Evolutionary conservation across 1,140 invertebrate genomes (phyloP).

Genomic region (Drosophila arawakana): DNA sequence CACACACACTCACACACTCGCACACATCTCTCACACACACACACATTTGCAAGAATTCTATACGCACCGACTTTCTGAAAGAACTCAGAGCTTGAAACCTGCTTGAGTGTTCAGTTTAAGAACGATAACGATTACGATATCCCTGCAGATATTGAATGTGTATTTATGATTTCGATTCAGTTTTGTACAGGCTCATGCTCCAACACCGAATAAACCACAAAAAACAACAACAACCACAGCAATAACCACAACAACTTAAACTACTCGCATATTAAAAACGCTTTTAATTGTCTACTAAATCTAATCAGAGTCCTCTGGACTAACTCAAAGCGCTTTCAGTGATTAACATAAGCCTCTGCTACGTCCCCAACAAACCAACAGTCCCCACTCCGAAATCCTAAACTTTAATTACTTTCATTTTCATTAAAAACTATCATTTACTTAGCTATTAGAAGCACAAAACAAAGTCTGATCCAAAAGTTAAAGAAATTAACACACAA

Average conservation of each 20-base stretch:
- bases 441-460: slow-evolving; percentile 57
- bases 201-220: slow-evolving; percentile 76
- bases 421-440: slow-evolving; percentile 59
- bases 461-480: slow-evolving; percentile 50
- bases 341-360: slow-evolving; percentile 42
- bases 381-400: slow-evolving; percentile 18
- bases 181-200: slow-evolving; percentile 72
- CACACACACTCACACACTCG: slow-evolving; percentile 41
- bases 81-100: slow-evolving; percentile 57
- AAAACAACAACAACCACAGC: slow-evolving; percentile 46
- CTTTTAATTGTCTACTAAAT: slow-evolving; percentile 71
- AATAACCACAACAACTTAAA: slow-evolving; percentile 41
- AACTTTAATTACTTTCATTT: slow-evolving; percentile 71
- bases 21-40: slow-evolving; percentile 35
- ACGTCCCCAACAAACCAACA: slow-evolving; percentile 38
- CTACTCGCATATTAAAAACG: slow-evolving; percentile 49
- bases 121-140: not conserved
- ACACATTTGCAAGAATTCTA: slow-evolving; percentile 19
- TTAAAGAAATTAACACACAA: slow-evolving; percentile 7
- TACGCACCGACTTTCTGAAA: slow-evolving; percentile 14
- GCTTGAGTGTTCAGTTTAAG: slow-evolving; percentile 24
- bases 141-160: slow-evolving; percentile 18
- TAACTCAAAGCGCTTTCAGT: slow-evolving; percentile 57
- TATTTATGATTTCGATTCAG: slow-evolving; percentile 26
- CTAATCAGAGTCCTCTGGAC: slow-evolving; percentile 46